A percentile compares a stretch with the other conserved stretches of the same genome.
These are phyloP conservation scores for Rhagoletis pomonella DNA, from an alignment of 1,140 invertebrate genomes.

Conservation along the genomic window DNA sequence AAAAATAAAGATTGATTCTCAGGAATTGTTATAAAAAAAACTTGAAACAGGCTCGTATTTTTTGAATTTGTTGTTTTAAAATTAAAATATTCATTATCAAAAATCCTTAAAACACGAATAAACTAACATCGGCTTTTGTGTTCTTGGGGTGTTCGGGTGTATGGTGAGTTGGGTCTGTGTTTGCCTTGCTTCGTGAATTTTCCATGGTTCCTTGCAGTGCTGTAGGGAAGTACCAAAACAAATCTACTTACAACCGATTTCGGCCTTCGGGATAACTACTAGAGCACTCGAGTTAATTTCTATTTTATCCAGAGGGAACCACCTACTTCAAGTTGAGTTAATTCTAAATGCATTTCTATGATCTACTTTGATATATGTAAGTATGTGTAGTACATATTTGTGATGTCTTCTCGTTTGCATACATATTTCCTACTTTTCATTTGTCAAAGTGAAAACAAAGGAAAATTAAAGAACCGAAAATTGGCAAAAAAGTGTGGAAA, in stretches of 20 bases:
- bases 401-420: background rate
- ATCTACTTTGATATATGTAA: background rate
- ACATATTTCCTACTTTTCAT: background rate
- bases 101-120: too few relatives aligned
- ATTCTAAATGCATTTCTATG: background rate
- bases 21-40: too few relatives aligned
- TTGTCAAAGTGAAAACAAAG: background rate
- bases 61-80: too few relatives aligned
- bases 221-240: background rate
- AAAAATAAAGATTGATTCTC: too few relatives aligned
- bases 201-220: too few relatives aligned
- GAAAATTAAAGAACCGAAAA: background rate
- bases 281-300: background rate
- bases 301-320: background rate
- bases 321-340: conserved; percentile 1
- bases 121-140: too few relatives aligned
- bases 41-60: too few relatives aligned
- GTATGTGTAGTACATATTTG: background rate
- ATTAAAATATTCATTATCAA: too few relatives aligned
- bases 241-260: background rate
- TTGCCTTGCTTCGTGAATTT: too few relatives aligned
- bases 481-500: background rate
- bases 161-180: too few relatives aligned
- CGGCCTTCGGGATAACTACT: background rate
- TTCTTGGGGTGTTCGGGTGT: too few relatives aligned